Evolutionary conservation across 2,888 invertebrate genomes (phyloP).

Genomic region (Torymus tubicola): DNA sequence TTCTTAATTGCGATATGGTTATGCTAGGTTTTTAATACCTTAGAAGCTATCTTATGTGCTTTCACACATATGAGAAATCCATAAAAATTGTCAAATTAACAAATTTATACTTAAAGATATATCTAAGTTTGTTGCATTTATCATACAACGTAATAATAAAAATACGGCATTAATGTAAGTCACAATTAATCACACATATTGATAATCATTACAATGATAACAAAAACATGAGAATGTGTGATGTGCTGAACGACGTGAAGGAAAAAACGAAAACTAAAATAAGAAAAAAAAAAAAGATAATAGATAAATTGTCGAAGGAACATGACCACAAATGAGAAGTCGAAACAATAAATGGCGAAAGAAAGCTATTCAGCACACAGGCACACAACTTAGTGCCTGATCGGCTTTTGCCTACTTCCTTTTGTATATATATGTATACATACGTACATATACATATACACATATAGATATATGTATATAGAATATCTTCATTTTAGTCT

Average conservation of each 20-base stretch:
- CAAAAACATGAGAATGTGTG: slow-evolving; percentile 41
- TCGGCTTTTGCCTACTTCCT: slow-evolving; percentile 35
- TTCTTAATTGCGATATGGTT: slow-evolving; percentile 48
- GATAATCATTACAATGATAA: slow-evolving; percentile 47
- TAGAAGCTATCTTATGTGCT: slow-evolving; percentile 50
- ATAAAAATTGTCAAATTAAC: slow-evolving; percentile 52
- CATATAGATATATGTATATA: slow-evolving; percentile 14
- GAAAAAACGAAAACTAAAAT: not conserved
- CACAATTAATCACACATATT: slow-evolving; percentile 54
- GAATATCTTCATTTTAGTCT: slow-evolving; percentile 20
- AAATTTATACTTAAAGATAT: slow-evolving; percentile 38
- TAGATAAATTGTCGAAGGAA: slow-evolving; percentile 32
- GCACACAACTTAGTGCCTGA: slow-evolving; percentile 51
- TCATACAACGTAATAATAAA: slow-evolving; percentile 42
- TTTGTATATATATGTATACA: slow-evolving; percentile 19
- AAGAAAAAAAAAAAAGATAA: slow-evolving; percentile 30
- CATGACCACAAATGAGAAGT: slow-evolving; percentile 44
- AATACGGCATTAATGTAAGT: slow-evolving; percentile 48
- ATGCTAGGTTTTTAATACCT: slow-evolving; percentile 53
- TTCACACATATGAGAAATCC: slow-evolving; percentile 50
- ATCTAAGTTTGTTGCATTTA: slow-evolving; percentile 42
- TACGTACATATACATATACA: slow-evolving; percentile 3
- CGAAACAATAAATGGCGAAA: slow-evolving; percentile 28
- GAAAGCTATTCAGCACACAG: slow-evolving; percentile 28
- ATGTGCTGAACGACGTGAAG: slow-evolving; percentile 18